Evolutionary conservation across 2,888 invertebrate species (phyloP).

Genomic region (Stenichneumon culpator): DNA sequence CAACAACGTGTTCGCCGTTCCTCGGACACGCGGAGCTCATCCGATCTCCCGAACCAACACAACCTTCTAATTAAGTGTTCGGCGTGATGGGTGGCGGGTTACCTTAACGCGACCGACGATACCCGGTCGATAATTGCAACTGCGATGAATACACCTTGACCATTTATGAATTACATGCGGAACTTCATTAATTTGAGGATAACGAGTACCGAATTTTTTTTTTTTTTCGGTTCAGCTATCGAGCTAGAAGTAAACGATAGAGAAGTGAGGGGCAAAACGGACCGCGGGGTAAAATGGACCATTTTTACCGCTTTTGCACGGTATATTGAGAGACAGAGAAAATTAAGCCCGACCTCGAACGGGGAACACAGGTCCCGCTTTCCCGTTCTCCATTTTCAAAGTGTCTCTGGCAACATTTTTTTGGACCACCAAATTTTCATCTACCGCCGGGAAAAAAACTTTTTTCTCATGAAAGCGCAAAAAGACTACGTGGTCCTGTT

Average conservation of each 20-base stretch:
- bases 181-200: not conserved
- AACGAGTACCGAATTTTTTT: not conserved
- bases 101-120: constrained; percentile 35
- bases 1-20: constrained; percentile 71
- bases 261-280: too few relatives aligned
- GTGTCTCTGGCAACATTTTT: too few relatives aligned
- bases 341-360: too few relatives aligned
- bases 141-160: not conserved
- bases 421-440: too few relatives aligned
- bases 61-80: constrained; percentile 76
- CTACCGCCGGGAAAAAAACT: too few relatives aligned
- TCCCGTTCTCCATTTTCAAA: too few relatives aligned
- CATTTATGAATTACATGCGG: not conserved
- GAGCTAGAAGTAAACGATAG: not conserved
- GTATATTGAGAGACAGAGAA: too few relatives aligned
- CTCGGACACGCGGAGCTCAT: constrained; percentile 63
- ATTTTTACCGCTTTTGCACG: not conserved
- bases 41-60: constrained; percentile 55
- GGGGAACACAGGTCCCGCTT: too few relatives aligned
- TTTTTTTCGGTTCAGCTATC: not conserved
- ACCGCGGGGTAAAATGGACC: too few relatives aligned
- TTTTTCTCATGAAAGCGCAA: not conserved
- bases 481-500: not conserved
- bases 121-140: not conserved
- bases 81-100: constrained; percentile 74